A percentile compares a stretch with the other conserved stretches of the same genome.
phyloP scores from a whole-genome alignment of 1,140 invertebrate species.

The Drosophila nannoptera region DNA sequence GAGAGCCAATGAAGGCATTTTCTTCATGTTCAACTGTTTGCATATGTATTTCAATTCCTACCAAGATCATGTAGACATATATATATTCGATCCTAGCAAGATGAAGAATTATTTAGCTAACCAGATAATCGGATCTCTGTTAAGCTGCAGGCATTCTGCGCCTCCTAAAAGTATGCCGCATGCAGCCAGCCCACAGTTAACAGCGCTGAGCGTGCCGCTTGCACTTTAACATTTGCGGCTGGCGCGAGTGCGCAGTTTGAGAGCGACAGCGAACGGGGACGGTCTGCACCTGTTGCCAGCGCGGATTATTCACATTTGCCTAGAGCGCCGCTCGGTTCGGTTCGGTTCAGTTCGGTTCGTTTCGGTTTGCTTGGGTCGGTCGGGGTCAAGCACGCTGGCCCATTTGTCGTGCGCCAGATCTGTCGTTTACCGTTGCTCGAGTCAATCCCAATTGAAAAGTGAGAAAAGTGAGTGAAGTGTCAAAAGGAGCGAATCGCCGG shows the following conservation, averaged over 20 bases:
- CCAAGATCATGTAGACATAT: no score
- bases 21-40: no score
- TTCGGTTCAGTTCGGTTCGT: no score
- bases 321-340: slow-evolving; percentile 28
- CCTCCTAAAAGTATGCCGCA: slow-evolving; percentile 18
- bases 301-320: slow-evolving; percentile 8
- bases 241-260: slow-evolving; percentile 41
- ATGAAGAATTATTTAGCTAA: no score
- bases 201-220: slow-evolving; percentile 1
- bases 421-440: slow-evolving; percentile 64
- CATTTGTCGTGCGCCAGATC: slow-evolving; percentile 69
- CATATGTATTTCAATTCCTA: no score
- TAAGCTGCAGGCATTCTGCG: not conserved
- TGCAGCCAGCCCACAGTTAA: not conserved
- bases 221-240: slow-evolving; percentile 7
- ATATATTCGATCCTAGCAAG: no score
- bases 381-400: slow-evolving; percentile 47
- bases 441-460: slow-evolving; percentile 31
- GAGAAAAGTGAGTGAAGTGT: slow-evolving; percentile 7
- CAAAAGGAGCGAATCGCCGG: slow-evolving; percentile 5
- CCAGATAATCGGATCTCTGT: no score
- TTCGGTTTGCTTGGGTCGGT: no score
- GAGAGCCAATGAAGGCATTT: no score
- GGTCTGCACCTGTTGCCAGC: slow-evolving; percentile 60
- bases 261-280: slow-evolving; percentile 49